Base-by-base conservation (phyloP, 2,113 vertebrate genomes). In the Notiomystis cincta region DNA sequence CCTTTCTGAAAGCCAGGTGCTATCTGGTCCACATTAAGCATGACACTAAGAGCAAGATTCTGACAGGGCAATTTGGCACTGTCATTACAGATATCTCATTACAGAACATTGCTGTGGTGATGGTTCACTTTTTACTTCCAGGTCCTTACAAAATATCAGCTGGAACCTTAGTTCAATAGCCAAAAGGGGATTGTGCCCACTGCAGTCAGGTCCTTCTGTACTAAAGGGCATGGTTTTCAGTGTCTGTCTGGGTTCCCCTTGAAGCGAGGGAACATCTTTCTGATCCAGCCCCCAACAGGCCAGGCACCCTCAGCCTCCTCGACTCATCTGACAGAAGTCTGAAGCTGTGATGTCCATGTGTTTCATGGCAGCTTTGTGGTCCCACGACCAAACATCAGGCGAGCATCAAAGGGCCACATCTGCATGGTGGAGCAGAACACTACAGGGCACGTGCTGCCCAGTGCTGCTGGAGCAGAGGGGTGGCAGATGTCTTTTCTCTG, bases 361-460 rank as follows among this genome's bases (percentile, higher is more conserved):
- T 45, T 76, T 87, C 4, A 3, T 33, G 33, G 53, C n/a, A 82
- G 35, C 33, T 54, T 18, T 75, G 47, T 40, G 24, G 17, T 70
- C 73, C 40, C 35, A 28, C 54, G 40, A 71, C 73, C 47, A 56
- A 62, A 75, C 4, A 16, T 31, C 44, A 62, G 53, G 38, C 71
- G 75, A 40, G 37, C 40, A 53, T 27, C 54, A 28, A 64, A 67
- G 44, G 37, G 38, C 24, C 33, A 19, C 2, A 3, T 45, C 35
- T 5, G 2, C 24, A 4, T 42, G 62, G 11, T 31, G 37, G 42
- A 66, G 58, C 77, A 71, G 33, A 54, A 65, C 15, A 2, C 58
- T 47, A 8, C 57, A 45, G 8, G 27, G 19, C 44, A 50, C 0
- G 0, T 2, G 0, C 84, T 4, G 8, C 50, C 21, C 23, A 45